phyloP scores from a whole-genome alignment of 2,888 invertebrate species.

The Eledona agricola region DNA sequence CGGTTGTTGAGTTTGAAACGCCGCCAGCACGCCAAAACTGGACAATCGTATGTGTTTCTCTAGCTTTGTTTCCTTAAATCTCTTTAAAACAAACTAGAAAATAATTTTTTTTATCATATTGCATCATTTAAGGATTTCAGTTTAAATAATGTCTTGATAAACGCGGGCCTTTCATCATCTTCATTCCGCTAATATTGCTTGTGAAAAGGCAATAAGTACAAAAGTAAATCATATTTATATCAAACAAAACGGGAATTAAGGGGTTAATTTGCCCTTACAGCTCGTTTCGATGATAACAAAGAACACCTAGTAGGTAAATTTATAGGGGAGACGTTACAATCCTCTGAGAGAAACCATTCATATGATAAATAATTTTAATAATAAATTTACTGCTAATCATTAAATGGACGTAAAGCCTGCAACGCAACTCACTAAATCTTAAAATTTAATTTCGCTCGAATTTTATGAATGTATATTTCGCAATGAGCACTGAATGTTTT shows the following conservation, averaged over 20 bases:
- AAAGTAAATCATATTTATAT: slow-evolving; percentile 26
- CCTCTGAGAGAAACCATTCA: too few species aligned
- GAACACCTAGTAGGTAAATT: slow-evolving; percentile 3
- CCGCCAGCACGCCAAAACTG: slow-evolving; percentile 10
- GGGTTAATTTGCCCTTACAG: slow-evolving; percentile 34
- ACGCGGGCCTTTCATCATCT: too few species aligned
- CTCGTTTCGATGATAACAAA: slow-evolving; percentile 21
- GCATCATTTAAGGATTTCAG: too few species aligned
- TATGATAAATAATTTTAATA: too few species aligned
- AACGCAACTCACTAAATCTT: slow-evolving; percentile 23
- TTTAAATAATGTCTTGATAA: too few species aligned
- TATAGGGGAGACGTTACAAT: slow-evolving; percentile 15
- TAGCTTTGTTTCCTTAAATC: slow-evolving; percentile 5
- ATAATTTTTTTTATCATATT: too few species aligned
- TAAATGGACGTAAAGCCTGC: too few species aligned
- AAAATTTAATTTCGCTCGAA: slow-evolving; percentile 24
- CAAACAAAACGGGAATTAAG: slow-evolving; percentile 29
- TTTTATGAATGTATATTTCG: slow-evolving; percentile 24
- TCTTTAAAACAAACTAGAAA: too few species aligned
- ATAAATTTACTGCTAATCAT: too few species aligned
- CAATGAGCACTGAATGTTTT: slow-evolving; percentile 23
- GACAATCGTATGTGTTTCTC: slow-evolving; percentile 15
- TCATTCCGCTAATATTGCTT: slow-evolving; percentile 1
- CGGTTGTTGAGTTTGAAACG: slow-evolving; percentile 26
- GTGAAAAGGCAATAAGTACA: slow-evolving; percentile 8